Base-by-base conservation (phyloP, 64 coral and sea anemone genomes). In the Hydrozoanthus tunicans region DNA sequence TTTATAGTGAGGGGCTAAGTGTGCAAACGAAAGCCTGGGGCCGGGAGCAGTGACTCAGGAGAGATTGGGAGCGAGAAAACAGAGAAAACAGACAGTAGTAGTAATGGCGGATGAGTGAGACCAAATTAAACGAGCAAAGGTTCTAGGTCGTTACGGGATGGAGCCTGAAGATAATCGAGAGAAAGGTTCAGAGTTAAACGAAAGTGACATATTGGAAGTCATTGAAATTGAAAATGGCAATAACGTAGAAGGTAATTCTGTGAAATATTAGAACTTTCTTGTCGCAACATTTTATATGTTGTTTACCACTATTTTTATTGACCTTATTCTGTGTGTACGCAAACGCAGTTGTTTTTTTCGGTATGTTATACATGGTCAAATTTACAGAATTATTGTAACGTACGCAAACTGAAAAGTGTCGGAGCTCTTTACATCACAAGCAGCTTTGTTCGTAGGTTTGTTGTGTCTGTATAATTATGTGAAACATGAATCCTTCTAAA, bases 171-270 rank as follows among this genome's bases (percentile, higher is more conserved):
- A 90, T 64, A 80, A 92, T 78, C 66, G 65, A 86, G 86, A 89
- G 7, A 77, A 96, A 58, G 96, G 92, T 57, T 67, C 89, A 26
- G 96, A 91, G 70, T 69, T 93, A 10, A 73, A 92, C 51, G 94
- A 99, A 27, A 90, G 79, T 68, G 97, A 96, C 84, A 74, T 94
- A n/a, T 62, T 96, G 24, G 97, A 99, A 73, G 90, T 93, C 12
- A 89, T 99, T 73, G 94, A 95, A 13, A 58, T 91, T 9, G 91
- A 90, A 43, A 43, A 43, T 60, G 97, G 90, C 20, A 92, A 94
- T 17, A 86, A 71, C 57, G 79, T 13, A 3, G 77, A 89, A 6
- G 82, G 72, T 53, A 90, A 92, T 69, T 91, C 77, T 79, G 70
- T 7, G 59, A 23, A 3, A 14, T 14, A 14, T 53, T 9, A 60